Conservation (phyloP, 2,888 invertebrate species). For the Lithosia quadra region DNA sequence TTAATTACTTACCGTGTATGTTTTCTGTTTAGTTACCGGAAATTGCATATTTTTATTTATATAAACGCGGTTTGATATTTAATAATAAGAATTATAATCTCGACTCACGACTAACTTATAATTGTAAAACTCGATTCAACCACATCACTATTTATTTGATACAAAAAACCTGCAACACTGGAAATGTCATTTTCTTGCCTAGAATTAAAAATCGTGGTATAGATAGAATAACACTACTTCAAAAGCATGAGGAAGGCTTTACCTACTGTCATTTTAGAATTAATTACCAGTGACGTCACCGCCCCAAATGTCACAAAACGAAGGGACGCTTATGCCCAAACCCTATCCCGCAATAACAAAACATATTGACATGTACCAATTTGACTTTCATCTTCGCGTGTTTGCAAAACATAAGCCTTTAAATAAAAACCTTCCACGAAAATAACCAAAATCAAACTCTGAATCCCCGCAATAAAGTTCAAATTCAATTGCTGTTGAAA, state of each 20-base stretch:
- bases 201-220: no score
- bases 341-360: slow-evolving; percentile 31
- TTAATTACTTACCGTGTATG: no score
- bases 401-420: slow-evolving; percentile 44
- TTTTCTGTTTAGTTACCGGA: no score
- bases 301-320: slow-evolving; percentile 25
- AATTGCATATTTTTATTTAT: no score
- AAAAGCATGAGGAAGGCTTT: slow-evolving; percentile 9
- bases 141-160: no score
- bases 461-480: slow-evolving; percentile 23
- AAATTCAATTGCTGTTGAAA: slow-evolving; percentile 29
- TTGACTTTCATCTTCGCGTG: slow-evolving; percentile 49
- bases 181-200: no score
- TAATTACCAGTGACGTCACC: slow-evolving; percentile 22
- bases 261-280: slow-evolving; percentile 12
- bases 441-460: slow-evolving; percentile 26
- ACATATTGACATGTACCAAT: slow-evolving; percentile 42
- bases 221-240: not conserved
- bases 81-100: no score
- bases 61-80: no score
- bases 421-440: slow-evolving; percentile 26
- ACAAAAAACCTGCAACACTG: no score
- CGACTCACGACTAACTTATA: no score
- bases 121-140: no score
- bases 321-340: slow-evolving; percentile 22